Conservation (phyloP, 53 echinoderm and acorn worm genomes). For the Antedon mediterranea region DNA sequence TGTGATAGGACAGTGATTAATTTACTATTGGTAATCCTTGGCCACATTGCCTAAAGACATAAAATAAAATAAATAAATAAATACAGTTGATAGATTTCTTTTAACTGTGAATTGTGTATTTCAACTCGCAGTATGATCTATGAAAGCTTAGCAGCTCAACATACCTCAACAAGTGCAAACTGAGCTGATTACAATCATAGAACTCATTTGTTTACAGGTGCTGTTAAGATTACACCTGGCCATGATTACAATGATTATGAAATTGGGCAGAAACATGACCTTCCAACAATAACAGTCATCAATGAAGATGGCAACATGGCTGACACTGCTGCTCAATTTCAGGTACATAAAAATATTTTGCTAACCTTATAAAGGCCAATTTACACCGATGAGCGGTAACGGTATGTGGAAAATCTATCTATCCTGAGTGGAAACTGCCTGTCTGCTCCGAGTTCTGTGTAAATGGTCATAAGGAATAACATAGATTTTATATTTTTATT, state of each 20-base stretch:
- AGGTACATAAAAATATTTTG: constrained; percentile 23
- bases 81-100: neutral
- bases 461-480: too few species aligned
- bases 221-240: constrained; percentile 97
- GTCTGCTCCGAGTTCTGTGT: too few species aligned
- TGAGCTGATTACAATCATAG: neutral
- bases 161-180: neutral
- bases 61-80: too few species aligned
- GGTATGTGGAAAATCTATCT: too few species aligned
- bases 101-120: neutral
- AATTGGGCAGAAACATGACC: constrained; percentile 62
- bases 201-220: constrained; percentile 28
- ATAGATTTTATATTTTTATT: too few species aligned
- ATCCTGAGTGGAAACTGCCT: too few species aligned
- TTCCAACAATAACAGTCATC: constrained; percentile 68
- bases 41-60: too few species aligned
- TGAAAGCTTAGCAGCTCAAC: neutral
- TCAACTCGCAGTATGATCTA: too few species aligned
- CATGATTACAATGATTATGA: constrained; percentile 94
- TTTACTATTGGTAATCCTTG: too few species aligned
- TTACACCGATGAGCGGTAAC: too few species aligned
- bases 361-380: too few species aligned
- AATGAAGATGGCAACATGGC: constrained; percentile 75
- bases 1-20: too few species aligned
- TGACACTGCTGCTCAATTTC: constrained; percentile 56